Base-by-base conservation (phyloP, 2,113 vertebrate genomes). In the Clarias magur region DNA sequence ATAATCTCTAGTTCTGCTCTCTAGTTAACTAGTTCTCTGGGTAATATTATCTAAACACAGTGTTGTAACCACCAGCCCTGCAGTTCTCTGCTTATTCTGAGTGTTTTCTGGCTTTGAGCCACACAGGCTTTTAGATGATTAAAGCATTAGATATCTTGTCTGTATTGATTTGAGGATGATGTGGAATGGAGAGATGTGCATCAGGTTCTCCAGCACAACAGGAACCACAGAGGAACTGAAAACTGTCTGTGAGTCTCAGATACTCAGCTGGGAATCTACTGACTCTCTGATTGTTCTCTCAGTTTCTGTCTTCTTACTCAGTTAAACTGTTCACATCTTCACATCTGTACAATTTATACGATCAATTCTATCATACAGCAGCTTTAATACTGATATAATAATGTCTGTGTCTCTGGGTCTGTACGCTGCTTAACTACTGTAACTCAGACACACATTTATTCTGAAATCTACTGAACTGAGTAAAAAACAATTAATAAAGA, bases 101-200 rank as follows among this genome's bases (percentile, higher is more conserved):
- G 72, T 42, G 68, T 8, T 75, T 75, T 10, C 48, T 75, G 10
- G 3, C 19, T 25, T 56, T 53, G 48, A 27, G 12, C 6, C 75
- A 56, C 25, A 54, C 48, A 53, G 73, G 13, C 5, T 8, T 54
- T 54, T 54, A 38, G 42, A n/a, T 16, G 5, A 1, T 5, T n/a
- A n/a, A 78, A 54, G 48, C 73, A 53, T 53, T 53, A n/a, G 23
- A 25, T 78, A 16, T n/a, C 4, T n/a, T n/a, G 6, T 4, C 54
- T 54, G 11, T 76, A n/a, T 54, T 76, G 73, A 76, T 75, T 76
- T 75, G 72, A 21, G 70, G 70, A 73, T 73, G 10, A 75, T 25
- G 42, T 23, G 42, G n/a, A 76, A 76, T 54, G 42, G 42, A 76
- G 48, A 8, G 73, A 76, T 76, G 73, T 76, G 48, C 48, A 53